Conservation (phyloP, 2,113 vertebrate genomes). For the Cyprinodon brontotheroides region DNA sequence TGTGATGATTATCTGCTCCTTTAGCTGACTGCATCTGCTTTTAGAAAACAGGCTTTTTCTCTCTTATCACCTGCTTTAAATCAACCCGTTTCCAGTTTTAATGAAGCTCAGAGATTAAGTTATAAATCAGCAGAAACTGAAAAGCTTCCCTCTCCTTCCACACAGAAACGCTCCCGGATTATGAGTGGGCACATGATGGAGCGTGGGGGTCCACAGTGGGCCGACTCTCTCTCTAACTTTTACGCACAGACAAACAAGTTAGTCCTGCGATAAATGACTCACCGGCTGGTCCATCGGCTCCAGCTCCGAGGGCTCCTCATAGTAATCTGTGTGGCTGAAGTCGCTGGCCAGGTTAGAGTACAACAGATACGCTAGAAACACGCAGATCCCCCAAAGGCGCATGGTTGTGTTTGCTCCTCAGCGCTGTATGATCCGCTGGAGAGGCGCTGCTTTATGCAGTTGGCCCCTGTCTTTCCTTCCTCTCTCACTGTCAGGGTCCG, state of each 20-base stretch:
- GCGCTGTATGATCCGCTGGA: constrained; percentile 33
- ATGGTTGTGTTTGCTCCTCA: constrained; percentile 59
- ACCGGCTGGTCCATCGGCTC: constrained; percentile 75
- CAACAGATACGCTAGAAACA: constrained; percentile 68
- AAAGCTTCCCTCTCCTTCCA: neutral
- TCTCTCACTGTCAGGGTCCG: constrained; percentile 33
- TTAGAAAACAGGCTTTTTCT: too few species aligned
- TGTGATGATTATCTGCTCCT: neutral
- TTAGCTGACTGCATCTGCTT: neutral
- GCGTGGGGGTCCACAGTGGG: neutral
- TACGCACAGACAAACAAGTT: neutral
- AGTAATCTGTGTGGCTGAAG: constrained; percentile 55
- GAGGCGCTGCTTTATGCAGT: too few species aligned
- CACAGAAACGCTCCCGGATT: neutral
- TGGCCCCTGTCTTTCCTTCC: constrained; percentile 4
- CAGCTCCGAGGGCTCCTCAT: constrained; percentile 67
- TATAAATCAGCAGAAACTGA: too few species aligned
- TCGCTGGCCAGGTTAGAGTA: constrained; percentile 72
- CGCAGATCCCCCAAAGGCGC: constrained; percentile 75
- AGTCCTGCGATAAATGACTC: constrained; percentile 18
- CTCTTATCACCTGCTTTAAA: too few species aligned
- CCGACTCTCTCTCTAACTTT: neutral
- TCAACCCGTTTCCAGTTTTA: too few species aligned
- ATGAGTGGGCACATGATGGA: neutral
- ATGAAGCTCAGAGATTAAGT: too few species aligned